Evolutionary conservation across 2,113 vertebrate genomes (phyloP).

Genomic region (Marmota flaviventris): DNA sequence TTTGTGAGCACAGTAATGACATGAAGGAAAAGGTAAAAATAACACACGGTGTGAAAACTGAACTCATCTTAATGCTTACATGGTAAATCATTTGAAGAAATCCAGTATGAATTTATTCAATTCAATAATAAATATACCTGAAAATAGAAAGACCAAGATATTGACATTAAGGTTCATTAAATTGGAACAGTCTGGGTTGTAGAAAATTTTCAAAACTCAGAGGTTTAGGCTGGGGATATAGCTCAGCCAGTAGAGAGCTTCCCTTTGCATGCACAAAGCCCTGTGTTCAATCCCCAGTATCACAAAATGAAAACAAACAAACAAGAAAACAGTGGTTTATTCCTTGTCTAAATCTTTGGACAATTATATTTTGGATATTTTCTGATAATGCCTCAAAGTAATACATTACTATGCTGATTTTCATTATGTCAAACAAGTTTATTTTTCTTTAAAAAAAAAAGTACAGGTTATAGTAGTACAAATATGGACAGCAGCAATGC

Average conservation of each 20-base stretch:
- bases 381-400: not conserved
- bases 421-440: constrained; percentile 54
- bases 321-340: not conserved
- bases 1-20: not conserved
- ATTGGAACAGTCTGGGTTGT: not conserved
- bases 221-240: not conserved
- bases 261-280: too few relatives aligned
- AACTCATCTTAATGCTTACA: constrained; percentile 10
- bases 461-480: not conserved
- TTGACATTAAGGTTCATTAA: not conserved
- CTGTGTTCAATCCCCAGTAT: too few relatives aligned
- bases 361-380: constrained; percentile 27
- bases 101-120: constrained; percentile 33
- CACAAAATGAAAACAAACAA: too few relatives aligned
- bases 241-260: too few relatives aligned
- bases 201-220: constrained; percentile 43
- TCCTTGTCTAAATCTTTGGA: constrained; percentile 47
- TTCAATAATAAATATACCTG: constrained; percentile 31
- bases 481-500: not conserved
- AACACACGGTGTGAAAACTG: not conserved
- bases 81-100: constrained; percentile 47
- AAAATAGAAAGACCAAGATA: not conserved
- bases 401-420: constrained; percentile 30
- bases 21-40: constrained; percentile 38
- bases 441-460: constrained; percentile 29